A percentile compares a stretch with the other conserved stretches of the same genome.
Conservation (phyloP, 2,888 invertebrate species). For the Dynastes tityus region DNA sequence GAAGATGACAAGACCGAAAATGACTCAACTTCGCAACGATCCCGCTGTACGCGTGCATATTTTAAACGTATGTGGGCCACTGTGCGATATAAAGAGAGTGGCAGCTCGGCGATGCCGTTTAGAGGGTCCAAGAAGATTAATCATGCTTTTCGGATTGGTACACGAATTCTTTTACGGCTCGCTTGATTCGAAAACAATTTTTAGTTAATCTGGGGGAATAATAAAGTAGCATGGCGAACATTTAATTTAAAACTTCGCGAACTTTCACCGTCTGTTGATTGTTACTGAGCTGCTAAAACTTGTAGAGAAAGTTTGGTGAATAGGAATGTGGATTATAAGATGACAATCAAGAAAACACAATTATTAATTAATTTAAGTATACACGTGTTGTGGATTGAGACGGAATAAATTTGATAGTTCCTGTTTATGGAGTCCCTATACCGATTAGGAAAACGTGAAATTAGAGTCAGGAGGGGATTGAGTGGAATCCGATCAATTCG, state of each 20-base stretch:
- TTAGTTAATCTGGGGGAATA: conserved; percentile 31
- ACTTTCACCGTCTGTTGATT: not conserved
- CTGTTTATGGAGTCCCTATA: too few species aligned
- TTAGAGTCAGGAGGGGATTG: too few species aligned
- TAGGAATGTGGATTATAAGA: too few species aligned
- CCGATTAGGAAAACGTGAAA: too few species aligned
- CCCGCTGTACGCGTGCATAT: not conserved
- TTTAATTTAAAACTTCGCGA: conserved; percentile 23
- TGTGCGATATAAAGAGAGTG: conserved; percentile 13
- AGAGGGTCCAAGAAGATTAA: not conserved
- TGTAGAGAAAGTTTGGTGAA: not conserved
- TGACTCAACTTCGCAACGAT: conserved; percentile 18
- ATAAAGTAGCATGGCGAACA: conserved; percentile 13
- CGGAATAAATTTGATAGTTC: too few species aligned
- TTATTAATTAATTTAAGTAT: too few species aligned
- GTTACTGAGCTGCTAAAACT: not conserved
- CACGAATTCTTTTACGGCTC: conserved; percentile 18
- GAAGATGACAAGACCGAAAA: conserved; percentile 38
- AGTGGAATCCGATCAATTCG: too few species aligned
- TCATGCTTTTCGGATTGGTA: not conserved
- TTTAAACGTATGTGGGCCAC: conserved; percentile 3
- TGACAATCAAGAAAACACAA: too few species aligned
- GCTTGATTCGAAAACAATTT: conserved; percentile 32
- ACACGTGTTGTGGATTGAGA: too few species aligned
- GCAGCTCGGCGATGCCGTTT: too few species aligned